phyloP scores from a whole-genome alignment of 2,113 vertebrate genomes.

The Cheilinus undulatus region DNA sequence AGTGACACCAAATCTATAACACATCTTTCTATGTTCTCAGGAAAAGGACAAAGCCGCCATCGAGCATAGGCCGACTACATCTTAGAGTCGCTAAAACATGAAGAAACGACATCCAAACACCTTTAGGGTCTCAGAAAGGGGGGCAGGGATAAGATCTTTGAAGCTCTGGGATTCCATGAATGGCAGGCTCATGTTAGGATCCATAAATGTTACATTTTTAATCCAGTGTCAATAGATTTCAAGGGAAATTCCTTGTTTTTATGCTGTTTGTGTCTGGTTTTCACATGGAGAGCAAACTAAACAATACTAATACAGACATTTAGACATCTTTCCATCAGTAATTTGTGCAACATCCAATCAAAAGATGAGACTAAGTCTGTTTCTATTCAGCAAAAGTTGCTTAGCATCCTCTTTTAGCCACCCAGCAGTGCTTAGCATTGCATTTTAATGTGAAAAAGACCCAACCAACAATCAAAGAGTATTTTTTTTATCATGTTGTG shows the following conservation, averaged over 20 bases:
- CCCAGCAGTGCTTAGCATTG: slow-evolving; percentile 9
- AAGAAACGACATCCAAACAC: slow-evolving; percentile 66
- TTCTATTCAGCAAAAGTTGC: slow-evolving; percentile 9
- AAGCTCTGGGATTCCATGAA: slow-evolving; percentile 49
- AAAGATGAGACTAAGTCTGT: slow-evolving; percentile 22
- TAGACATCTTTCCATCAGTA: slow-evolving; percentile 28
- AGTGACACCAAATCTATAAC: slow-evolving; percentile 67
- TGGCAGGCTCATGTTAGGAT: slow-evolving; percentile 49
- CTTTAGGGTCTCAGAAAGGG: slow-evolving; percentile 63
- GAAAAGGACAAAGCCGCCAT: slow-evolving; percentile 80
- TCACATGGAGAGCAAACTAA: slow-evolving; percentile 18
- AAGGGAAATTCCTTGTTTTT: slow-evolving; percentile 1
- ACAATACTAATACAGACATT: slow-evolving; percentile 26
- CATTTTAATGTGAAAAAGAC: background rate
- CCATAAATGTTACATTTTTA: slow-evolving; percentile 23
- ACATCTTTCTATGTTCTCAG: slow-evolving; percentile 84
- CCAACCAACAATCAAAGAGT: background rate
- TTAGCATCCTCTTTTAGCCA: slow-evolving; percentile 16
- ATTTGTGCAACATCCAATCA: slow-evolving; percentile 49
- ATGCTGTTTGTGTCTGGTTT: slow-evolving; percentile 6
- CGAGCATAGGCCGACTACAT: slow-evolving; percentile 78
- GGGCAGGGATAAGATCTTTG: slow-evolving; percentile 40
- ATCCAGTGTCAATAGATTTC: slow-evolving; percentile 42
- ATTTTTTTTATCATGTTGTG: slow-evolving; percentile 31
- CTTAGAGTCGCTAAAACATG: slow-evolving; percentile 74